These are phyloP conservation scores for Dugesia japonica DNA, from an alignment of 2,888 invertebrate species.

Conservation along the genomic window DNA sequence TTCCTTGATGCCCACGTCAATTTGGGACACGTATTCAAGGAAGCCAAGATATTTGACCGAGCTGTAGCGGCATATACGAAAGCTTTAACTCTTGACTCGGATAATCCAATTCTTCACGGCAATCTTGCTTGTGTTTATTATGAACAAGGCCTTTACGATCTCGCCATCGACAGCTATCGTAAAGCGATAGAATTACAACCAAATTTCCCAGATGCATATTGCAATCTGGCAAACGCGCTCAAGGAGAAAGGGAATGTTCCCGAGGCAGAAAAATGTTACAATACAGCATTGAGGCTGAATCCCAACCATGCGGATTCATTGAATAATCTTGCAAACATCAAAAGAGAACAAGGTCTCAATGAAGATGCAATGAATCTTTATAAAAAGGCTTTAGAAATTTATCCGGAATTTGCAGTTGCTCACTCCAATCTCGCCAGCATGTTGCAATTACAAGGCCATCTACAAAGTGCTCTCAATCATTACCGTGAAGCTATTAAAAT, in stretches of 20 bases:
- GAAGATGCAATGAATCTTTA: slow-evolving; percentile 87
- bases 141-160: slow-evolving; percentile 82
- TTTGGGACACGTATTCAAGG: slow-evolving; percentile 95
- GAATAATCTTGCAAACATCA: slow-evolving; percentile 92
- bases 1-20: slow-evolving; percentile 98
- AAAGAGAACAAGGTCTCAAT: slow-evolving; percentile 70
- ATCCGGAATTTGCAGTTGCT: slow-evolving; percentile 95
- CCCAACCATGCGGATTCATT: slow-evolving; percentile 93
- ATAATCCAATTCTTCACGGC: slow-evolving; percentile 88
- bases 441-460: slow-evolving; percentile 89
- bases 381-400: slow-evolving; percentile 60
- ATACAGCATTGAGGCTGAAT: slow-evolving; percentile 75
- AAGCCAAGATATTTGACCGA: slow-evolving; percentile 94
- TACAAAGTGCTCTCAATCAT: slow-evolving; percentile 82
- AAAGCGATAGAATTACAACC: slow-evolving; percentile 92
- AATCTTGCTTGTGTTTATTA: slow-evolving; percentile 97
- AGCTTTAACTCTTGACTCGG: slow-evolving; percentile 78
- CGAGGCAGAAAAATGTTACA: slow-evolving; percentile 91
- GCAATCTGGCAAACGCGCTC: slow-evolving; percentile 92
- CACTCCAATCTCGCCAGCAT: slow-evolving; percentile 95
- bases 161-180: slow-evolving; percentile 91
- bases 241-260: slow-evolving; percentile 88
- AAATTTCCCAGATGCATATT: slow-evolving; percentile 95
- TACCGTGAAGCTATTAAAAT: slow-evolving; percentile 92
- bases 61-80: slow-evolving; percentile 92